These are phyloP conservation scores for Archivesica marissinica DNA, from an alignment of 1,140 invertebrate genomes.

Conservation along the genomic window DNA sequence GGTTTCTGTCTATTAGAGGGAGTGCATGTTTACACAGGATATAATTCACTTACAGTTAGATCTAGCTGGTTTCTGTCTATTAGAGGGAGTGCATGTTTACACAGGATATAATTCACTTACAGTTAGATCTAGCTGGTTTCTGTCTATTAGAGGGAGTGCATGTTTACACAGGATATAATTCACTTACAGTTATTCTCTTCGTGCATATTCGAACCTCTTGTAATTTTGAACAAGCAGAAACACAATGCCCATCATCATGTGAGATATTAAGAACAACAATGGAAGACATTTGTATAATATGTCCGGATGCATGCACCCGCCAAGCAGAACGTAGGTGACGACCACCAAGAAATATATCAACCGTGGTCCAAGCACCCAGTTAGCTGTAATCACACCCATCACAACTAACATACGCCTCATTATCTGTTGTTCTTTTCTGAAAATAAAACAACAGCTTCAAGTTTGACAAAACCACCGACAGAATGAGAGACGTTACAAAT, in stretches of 20 bases:
- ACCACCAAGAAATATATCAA: conserved; percentile 26
- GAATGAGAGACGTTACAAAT: too few relatives aligned
- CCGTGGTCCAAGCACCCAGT: conserved; percentile 68
- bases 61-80: too few relatives aligned
- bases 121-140: too few relatives aligned
- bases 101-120: too few relatives aligned
- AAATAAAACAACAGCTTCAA: conserved; percentile 49
- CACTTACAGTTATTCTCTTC: conserved; percentile 23
- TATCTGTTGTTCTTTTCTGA: conserved; percentile 65
- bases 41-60: too few relatives aligned
- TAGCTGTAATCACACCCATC: conserved; percentile 48
- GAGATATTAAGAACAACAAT: background rate
- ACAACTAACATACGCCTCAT: conserved; percentile 61
- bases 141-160: too few relatives aligned
- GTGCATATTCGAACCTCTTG: background rate
- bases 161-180: too few relatives aligned
- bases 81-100: too few relatives aligned
- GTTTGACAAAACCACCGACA: too few relatives aligned
- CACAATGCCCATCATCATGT: conserved; percentile 5
- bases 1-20: too few relatives aligned
- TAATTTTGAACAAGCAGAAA: conserved; percentile 16
- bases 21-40: too few relatives aligned
- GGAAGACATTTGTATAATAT: conserved; percentile 17
- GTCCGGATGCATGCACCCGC: background rate
- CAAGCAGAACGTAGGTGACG: background rate